These are phyloP conservation scores for Apostichopus parvimensis DNA, from an alignment of 35 echinoderm and acorn worm genomes.

Conservation along the genomic window DNA sequence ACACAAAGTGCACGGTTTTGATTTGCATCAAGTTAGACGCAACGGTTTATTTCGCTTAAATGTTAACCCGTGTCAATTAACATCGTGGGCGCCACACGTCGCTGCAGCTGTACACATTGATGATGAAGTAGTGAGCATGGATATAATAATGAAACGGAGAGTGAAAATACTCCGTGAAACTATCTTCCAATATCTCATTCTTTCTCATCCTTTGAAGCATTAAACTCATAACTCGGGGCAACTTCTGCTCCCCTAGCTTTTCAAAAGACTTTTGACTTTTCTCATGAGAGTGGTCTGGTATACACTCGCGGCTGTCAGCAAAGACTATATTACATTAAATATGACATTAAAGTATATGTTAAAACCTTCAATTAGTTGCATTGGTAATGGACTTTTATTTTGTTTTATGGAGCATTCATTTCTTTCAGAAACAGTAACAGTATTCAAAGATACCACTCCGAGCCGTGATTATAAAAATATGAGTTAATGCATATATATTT, in stretches of 20 bases:
- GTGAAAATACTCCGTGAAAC: not conserved
- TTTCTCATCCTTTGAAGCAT: not conserved
- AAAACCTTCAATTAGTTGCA: not conserved
- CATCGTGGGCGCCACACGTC: not conserved
- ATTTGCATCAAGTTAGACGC: too few species aligned
- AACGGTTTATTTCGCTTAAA: too few species aligned
- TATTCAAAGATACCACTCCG: too few species aligned
- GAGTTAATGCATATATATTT: too few species aligned
- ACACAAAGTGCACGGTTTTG: too few species aligned
- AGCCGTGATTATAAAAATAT: too few species aligned
- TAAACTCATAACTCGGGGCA: constrained; percentile 3
- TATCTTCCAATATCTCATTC: not conserved
- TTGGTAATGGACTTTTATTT: too few species aligned
- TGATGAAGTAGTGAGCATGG: not conserved
- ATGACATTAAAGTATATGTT: not conserved
- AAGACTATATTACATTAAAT: not conserved
- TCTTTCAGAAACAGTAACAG: too few species aligned
- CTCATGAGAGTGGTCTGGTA: not conserved
- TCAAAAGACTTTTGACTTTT: not conserved
- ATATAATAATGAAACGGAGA: not conserved
- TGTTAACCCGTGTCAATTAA: too few species aligned
- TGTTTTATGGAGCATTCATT: too few species aligned
- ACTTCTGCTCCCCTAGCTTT: not conserved
- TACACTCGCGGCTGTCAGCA: constrained; percentile 5
- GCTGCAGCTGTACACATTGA: not conserved